These are phyloP conservation scores for Pediacus dermestoides DNA, from an alignment of 2,888 invertebrate species.

Conservation along the genomic window DNA sequence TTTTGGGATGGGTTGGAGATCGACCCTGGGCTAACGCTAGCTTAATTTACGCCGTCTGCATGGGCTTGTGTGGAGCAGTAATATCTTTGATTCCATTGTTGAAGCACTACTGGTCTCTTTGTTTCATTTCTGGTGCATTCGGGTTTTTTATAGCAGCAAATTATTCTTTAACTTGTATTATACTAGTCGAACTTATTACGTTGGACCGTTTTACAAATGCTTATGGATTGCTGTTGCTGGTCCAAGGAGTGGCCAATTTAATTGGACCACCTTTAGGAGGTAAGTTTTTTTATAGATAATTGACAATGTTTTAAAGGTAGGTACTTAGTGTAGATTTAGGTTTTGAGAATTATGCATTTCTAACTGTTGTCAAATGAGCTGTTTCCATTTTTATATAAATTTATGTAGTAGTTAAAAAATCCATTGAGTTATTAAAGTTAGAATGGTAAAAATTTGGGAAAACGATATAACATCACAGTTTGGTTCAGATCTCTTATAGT, in stretches of 20 bases:
- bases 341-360: too few species aligned
- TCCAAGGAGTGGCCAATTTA: conserved; percentile 87
- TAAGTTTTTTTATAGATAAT: too few species aligned
- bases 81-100: conserved; percentile 64
- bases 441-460: too few species aligned
- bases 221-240: conserved; percentile 80
- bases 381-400: too few species aligned
- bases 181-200: conserved; percentile 85
- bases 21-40: conserved; percentile 72
- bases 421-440: too few species aligned
- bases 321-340: too few species aligned
- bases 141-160: conserved; percentile 90
- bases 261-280: conserved; percentile 89
- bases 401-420: too few species aligned
- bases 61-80: conserved; percentile 67
- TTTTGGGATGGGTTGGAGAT: conserved; percentile 87
- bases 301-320: too few species aligned
- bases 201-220: conserved; percentile 87
- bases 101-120: conserved; percentile 56
- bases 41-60: conserved; percentile 77
- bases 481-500: too few species aligned
- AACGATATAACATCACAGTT: too few species aligned
- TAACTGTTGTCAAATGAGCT: too few species aligned
- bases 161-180: conserved; percentile 86
- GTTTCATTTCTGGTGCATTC: conserved; percentile 70